Percentiles rank a stretch among this genome's conserved stretches.
Evolutionary conservation across 2,797 vertebrate species (phyloP).

Genomic region (Ibycter americanus): DNA sequence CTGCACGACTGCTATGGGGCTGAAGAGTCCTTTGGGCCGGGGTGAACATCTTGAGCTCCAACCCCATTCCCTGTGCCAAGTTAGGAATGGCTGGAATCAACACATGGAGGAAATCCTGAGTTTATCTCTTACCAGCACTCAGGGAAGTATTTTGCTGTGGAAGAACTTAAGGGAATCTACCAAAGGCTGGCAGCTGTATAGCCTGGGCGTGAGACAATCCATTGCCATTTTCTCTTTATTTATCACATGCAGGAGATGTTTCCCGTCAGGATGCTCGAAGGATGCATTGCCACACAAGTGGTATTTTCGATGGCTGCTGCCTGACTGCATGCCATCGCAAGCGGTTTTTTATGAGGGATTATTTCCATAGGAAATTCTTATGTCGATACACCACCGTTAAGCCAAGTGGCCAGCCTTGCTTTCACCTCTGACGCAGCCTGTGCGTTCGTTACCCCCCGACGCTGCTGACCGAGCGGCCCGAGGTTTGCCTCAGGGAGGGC

Average conservation of each 20-base stretch:
- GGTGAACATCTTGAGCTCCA: background rate
- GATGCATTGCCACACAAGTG: background rate
- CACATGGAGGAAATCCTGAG: fast-evolving
- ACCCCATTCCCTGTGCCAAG: fast-evolving
- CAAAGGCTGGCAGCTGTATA: background rate
- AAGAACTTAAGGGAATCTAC: background rate
- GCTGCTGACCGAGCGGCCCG: background rate
- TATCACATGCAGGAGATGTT: fast-evolving
- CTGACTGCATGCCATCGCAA: fast-evolving
- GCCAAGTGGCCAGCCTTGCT: fast-evolving
- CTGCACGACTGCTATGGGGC: fast-evolving
- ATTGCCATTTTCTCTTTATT: fast-evolving
- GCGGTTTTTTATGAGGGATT: too few species aligned
- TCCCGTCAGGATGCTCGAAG: background rate
- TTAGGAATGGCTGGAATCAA: fast-evolving
- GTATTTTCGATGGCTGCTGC: background rate
- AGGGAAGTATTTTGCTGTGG: background rate
- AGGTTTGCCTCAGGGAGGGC: background rate
- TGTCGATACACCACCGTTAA: fast-evolving
- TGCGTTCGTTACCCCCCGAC: fast-evolving
- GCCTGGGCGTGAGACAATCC: background rate
- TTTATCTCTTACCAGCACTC: background rate
- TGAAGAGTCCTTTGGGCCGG: background rate
- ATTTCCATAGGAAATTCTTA: background rate
- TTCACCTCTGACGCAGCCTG: fast-evolving